Conservation (phyloP, 2,888 invertebrate genomes). For the Macaria liturata region DNA sequence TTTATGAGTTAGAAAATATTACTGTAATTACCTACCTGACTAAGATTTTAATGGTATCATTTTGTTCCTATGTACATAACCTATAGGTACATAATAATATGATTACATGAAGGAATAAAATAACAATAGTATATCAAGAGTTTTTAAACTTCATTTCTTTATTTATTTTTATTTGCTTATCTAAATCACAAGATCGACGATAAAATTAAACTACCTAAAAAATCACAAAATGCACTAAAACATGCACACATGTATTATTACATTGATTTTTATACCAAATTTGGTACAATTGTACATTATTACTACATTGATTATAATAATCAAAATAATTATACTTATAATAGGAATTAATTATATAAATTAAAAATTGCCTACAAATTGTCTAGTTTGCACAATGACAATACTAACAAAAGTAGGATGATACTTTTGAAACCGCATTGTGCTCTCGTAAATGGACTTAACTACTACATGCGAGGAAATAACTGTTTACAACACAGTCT, state of each 20-base stretch:
- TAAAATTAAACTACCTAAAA: constrained; percentile 82
- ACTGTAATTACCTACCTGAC: too few species aligned
- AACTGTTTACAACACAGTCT: constrained; percentile 54
- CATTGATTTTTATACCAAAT: constrained; percentile 74
- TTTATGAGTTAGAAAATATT: too few species aligned
- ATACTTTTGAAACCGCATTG: constrained; percentile 45
- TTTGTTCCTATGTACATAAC: too few species aligned
- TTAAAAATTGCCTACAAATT: constrained; percentile 63
- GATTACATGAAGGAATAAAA: too few species aligned
- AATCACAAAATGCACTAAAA: constrained; percentile 84
- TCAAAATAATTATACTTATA: constrained; percentile 36
- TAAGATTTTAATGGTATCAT: too few species aligned
- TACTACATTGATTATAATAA: constrained; percentile 59
- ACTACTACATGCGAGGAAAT: constrained; percentile 65
- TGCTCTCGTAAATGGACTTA: constrained; percentile 41
- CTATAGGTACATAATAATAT: too few species aligned
- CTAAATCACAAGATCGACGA: constrained; percentile 82
- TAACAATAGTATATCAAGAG: too few species aligned
- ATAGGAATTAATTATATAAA: constrained; percentile 51
- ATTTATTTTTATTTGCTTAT: constrained; percentile 68
- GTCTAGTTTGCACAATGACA: constrained; percentile 54
- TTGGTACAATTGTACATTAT: constrained; percentile 73
- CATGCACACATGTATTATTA: constrained; percentile 81
- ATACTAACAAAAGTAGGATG: constrained; percentile 39
- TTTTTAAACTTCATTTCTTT: constrained; percentile 49